Conservation (phyloP, 2,113 vertebrate species). For the Rhabdornis inornatus region DNA sequence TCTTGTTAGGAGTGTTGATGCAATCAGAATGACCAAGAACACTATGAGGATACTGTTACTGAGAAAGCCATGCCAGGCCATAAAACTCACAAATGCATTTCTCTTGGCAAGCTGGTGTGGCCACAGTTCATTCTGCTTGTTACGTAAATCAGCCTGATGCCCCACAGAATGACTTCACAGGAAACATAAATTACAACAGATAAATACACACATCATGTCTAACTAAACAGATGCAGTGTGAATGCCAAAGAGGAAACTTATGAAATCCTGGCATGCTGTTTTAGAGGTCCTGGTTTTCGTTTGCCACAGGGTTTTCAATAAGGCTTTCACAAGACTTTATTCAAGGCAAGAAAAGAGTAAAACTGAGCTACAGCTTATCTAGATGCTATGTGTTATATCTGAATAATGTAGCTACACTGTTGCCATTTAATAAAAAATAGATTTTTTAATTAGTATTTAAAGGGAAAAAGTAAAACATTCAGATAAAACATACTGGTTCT, state of each 20-base stretch:
- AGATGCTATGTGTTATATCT: not conserved
- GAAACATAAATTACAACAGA: not conserved
- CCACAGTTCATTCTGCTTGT: not conserved
- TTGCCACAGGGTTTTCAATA: not conserved
- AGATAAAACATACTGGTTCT: not conserved
- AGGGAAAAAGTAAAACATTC: not conserved
- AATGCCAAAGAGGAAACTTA: not conserved
- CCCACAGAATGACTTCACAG: not conserved
- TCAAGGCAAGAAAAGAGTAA: not conserved
- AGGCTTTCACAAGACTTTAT: not conserved
- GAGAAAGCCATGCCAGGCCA: not conserved
- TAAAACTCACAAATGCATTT: not conserved
- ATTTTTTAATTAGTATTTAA: not conserved
- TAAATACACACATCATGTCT: not conserved
- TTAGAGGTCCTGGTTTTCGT: not conserved
- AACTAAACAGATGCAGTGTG: not conserved
- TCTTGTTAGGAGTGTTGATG: not conserved
- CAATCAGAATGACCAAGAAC: not conserved
- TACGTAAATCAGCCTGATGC: not conserved
- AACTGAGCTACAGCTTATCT: not conserved
- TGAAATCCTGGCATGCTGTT: not conserved
- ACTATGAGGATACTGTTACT: not conserved
- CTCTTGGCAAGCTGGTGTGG: not conserved
- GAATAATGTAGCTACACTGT: not conserved
- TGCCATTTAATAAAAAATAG: not conserved